Conservation (phyloP, 2,113 vertebrate species). For the Prunella fulvescens region DNA sequence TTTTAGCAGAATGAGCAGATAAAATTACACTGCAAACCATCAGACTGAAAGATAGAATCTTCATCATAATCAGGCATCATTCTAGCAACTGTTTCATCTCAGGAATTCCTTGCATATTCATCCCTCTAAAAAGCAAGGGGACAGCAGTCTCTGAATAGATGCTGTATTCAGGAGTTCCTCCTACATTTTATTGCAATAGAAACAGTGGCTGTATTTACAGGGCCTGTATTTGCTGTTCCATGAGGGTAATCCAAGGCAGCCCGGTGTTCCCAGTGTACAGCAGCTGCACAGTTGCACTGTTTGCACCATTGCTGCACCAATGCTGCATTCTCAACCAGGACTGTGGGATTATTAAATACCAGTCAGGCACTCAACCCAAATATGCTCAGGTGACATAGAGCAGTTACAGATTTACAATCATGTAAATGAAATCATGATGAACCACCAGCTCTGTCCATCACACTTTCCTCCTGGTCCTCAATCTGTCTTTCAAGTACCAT, state of each 20-base stretch:
- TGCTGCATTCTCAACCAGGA: background rate
- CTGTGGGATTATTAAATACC: background rate
- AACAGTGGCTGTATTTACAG: background rate
- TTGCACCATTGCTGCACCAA: background rate
- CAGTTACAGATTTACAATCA: background rate
- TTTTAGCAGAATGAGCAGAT: conserved; percentile 37
- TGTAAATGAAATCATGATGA: background rate
- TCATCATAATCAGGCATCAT: conserved; percentile 11
- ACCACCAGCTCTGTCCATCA: background rate
- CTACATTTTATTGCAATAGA: background rate
- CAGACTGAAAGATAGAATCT: background rate
- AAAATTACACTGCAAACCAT: conserved; percentile 29
- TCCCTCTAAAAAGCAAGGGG: background rate
- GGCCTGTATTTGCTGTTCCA: background rate
- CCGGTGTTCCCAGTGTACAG: background rate
- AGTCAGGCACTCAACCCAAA: background rate
- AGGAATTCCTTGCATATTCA: conserved; percentile 15
- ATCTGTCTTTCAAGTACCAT: background rate
- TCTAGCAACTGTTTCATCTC: background rate
- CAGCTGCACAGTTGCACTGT: background rate
- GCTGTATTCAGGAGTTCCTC: background rate
- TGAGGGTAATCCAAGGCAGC: background rate
- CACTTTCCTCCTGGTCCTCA: background rate
- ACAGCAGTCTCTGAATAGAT: background rate
- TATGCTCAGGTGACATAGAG: background rate